Percentiles rank a stretch among this genome's conserved stretches.
Evolutionary conservation across 2,888 invertebrate genomes (phyloP).

Genomic region (Drosophila kambysellisi): DNA sequence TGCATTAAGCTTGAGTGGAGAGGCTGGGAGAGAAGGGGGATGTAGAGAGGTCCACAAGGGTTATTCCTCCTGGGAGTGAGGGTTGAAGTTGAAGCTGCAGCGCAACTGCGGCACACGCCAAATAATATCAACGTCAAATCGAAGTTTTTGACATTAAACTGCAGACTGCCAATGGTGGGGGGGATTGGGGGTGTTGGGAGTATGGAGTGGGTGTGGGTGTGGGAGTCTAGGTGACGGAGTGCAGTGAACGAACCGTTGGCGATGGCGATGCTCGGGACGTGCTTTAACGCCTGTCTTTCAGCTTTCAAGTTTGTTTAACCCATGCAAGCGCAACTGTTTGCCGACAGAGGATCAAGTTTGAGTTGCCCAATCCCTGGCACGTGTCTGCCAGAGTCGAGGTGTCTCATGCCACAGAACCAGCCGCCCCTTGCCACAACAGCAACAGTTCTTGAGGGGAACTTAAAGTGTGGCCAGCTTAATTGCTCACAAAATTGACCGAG

Average conservation of each 20-base stretch:
- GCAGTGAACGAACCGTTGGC: constrained; percentile 63
- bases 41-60: constrained; percentile 3
- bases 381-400: constrained; percentile 52
- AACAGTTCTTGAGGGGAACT: constrained; percentile 7
- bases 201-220: not conserved
- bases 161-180: constrained; percentile 2
- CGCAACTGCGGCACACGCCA: constrained; percentile 65
- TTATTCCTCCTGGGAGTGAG: not conserved
- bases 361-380: constrained; percentile 62
- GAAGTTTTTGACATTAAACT: constrained; percentile 73
- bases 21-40: not conserved
- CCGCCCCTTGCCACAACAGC: not conserved
- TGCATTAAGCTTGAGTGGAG: constrained; percentile 11
- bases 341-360: constrained; percentile 63
- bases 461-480: constrained; percentile 61
- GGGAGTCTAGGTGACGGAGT: constrained; percentile 8
- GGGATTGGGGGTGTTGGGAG: not conserved
- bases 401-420: constrained; percentile 9
- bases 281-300: constrained; percentile 74
- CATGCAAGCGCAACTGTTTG: constrained; percentile 67
- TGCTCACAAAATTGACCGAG: constrained; percentile 67
- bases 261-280: constrained; percentile 61
- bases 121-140: constrained; percentile 72
- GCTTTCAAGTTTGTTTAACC: constrained; percentile 76
- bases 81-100: constrained; percentile 18